Evolutionary conservation across 2,797 vertebrate species (phyloP), one percentile per base, ranked within the genome.

Genomic region (Pteronotus mesoamericanus): DNA sequence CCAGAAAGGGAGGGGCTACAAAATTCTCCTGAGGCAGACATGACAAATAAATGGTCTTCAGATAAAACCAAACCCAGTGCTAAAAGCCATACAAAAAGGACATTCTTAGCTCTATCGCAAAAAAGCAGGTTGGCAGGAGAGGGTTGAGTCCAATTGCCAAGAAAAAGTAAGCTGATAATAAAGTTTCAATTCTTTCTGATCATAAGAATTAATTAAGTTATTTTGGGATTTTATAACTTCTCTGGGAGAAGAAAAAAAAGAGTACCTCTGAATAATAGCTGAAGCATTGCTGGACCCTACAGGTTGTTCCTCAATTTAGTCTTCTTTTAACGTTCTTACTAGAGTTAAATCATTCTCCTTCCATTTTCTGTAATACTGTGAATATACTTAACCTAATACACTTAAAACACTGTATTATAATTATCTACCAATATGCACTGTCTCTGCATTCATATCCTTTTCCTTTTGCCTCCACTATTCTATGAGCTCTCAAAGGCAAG

Each of bases 31-130:
- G n/a, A 92, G 39, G 15, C 14, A 89, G 34, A 77, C 4, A n/a
- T 44, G 44, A 91, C n/a, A 69, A 82, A 91, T 57, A n/a, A 94
- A 92, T 34, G 29, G 32, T 94, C 24, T 77, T 84, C 68, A 91
- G 55, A 64, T 32, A 80, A 96, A 88, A 85, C 57, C 79, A 95
- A 92, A 86, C 7, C 11, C 39, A 77, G 24, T 22, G 10, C 48
- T 93, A 37, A 93, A 77, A 86, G 55, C 68, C 44, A 51, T 71
- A 53, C 10, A 55, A 69, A 86, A 89, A 92, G 22, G n/a, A 87
- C 37, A 72, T 46, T 68, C 32, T 95, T 53, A 92, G 24, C 19
- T 80, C 46, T 37, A 66, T 61, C 66, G 59, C 66, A 75, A 89
- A 74, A 90, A 94, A 57, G 21, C 1, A 83, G 44, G 42, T 55